phyloP scores from a whole-genome alignment of 1,140 invertebrate genomes.

The Andricus grossulariae region DNA sequence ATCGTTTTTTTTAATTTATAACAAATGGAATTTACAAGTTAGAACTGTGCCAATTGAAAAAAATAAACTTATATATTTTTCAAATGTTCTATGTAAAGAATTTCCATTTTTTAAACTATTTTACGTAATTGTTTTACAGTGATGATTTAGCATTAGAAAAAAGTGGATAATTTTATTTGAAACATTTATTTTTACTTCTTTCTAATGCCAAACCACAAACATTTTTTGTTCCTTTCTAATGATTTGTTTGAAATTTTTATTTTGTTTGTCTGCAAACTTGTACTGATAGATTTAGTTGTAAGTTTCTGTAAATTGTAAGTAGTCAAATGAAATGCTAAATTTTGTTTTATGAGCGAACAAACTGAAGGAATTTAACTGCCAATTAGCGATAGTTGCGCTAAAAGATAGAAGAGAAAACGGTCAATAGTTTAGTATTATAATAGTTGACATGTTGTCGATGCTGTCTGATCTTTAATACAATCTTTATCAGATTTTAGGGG shows the following conservation, averaged over 20 bases:
- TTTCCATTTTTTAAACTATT: too few relatives aligned
- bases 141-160: too few relatives aligned
- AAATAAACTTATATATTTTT: too few relatives aligned
- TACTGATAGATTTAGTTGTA: not conserved
- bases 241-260: too few relatives aligned
- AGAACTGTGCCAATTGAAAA: too few relatives aligned
- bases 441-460: constrained; percentile 35
- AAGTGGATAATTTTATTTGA: too few relatives aligned
- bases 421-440: constrained; percentile 42
- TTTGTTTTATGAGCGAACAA: constrained; percentile 19
- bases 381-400: constrained; percentile 44
- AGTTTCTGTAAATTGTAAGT: constrained; percentile 18
- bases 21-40: too few relatives aligned
- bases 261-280: constrained; percentile 3
- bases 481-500: not conserved
- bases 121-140: too few relatives aligned
- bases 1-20: not conserved
- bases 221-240: too few relatives aligned
- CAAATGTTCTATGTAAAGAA: too few relatives aligned
- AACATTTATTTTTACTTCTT: too few relatives aligned
- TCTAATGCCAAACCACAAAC: too few relatives aligned
- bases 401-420: constrained; percentile 38
- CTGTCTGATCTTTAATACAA: constrained; percentile 4
- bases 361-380: constrained; percentile 51
- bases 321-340: not conserved